Evolutionary conservation across 2,797 vertebrate species (phyloP), one percentile per base, ranked within the genome.

Genomic region (Morelia viridis): DNA sequence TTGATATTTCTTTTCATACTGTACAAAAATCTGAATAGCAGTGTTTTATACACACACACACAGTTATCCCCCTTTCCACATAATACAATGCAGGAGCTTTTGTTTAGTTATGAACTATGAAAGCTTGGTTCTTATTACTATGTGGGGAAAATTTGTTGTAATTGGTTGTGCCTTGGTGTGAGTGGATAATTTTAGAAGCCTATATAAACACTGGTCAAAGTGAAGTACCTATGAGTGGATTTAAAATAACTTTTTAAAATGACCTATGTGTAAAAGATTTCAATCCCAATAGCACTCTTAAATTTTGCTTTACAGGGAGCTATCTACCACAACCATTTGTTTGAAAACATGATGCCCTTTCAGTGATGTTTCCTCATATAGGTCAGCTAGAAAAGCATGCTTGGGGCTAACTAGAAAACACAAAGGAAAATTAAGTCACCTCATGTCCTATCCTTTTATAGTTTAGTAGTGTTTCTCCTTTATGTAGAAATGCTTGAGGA

Each of bases 261-360:
- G 8, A 9, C 50, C 11, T 88, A 89, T 90, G 26, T 85, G 84
- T 17, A 89, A 86, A 89, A 65, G 87, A 87, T 41, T 65, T 92
- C 24, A 93, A 31, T 56, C 80, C 64, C 4, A 60, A 6, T 11
- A 28, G 56, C 88, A 12, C 80, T 65, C 3, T 35, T 84, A 56
- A 64, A 58, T 76, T 76, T 31, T 92, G 31, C 46, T 76, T 71
- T n/a, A 61, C 22, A 26, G 58, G 17, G 58, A 68, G 61, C 2
- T 89, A 68, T 22, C 71, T 64, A 58, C 8, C 56, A 87, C 22
- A 87, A 61, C 56, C 28, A 80, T 84, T 57, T 11, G 7, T 60
- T 88, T 80, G 71, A 56, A 50, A 90, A 83, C 13, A n/a, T 28
- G 2, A 65, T 46, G 2, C 5, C 71, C 57, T 93, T 90, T 76